Conservation (phyloP, 2,888 invertebrate species). For the Orchestes rusci region DNA sequence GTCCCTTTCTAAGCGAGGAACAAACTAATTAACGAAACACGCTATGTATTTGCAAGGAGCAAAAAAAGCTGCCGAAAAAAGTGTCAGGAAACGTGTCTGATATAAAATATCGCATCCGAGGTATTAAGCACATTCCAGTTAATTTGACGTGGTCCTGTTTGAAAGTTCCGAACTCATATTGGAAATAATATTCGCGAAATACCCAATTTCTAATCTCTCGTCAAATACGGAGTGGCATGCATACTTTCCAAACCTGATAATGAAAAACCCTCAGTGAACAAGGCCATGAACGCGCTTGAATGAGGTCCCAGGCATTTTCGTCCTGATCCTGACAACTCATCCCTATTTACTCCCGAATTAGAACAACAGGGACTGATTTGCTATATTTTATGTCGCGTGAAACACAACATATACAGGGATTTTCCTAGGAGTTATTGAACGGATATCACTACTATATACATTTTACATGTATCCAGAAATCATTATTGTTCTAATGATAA, state of each 20-base stretch:
- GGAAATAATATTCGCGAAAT: slow-evolving; percentile 17
- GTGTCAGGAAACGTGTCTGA: slow-evolving; percentile 20
- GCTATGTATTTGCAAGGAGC: too few species aligned
- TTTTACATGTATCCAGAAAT: too few species aligned
- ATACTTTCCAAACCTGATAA: slow-evolving; percentile 26
- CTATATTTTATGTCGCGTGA: too few species aligned
- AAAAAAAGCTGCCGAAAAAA: slow-evolving; percentile 17
- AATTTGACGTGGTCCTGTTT: slow-evolving; percentile 17
- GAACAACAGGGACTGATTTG: slow-evolving; percentile 13
- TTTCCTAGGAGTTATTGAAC: too few species aligned
- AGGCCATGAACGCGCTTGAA: slow-evolving; percentile 10
- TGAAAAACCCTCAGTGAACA: slow-evolving; percentile 24
- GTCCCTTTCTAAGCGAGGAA: too few species aligned
- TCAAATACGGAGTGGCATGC: slow-evolving; percentile 24
- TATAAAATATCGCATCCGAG: slow-evolving; percentile 20
- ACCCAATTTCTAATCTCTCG: slow-evolving; percentile 20
- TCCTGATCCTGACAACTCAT: slow-evolving; percentile 25
- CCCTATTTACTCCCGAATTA: slow-evolving; percentile 23
- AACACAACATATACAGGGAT: slow-evolving; percentile 1
- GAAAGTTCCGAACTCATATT: slow-evolving; percentile 22
- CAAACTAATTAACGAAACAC: too few species aligned
- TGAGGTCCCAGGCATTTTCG: slow-evolving; percentile 16
- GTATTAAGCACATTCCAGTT: slow-evolving; percentile 20
- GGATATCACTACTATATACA: too few species aligned
- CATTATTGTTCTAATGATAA: too few species aligned